Base-by-base conservation (phyloP, 2,888 invertebrate species). In the Hydraecia micacea region DNA sequence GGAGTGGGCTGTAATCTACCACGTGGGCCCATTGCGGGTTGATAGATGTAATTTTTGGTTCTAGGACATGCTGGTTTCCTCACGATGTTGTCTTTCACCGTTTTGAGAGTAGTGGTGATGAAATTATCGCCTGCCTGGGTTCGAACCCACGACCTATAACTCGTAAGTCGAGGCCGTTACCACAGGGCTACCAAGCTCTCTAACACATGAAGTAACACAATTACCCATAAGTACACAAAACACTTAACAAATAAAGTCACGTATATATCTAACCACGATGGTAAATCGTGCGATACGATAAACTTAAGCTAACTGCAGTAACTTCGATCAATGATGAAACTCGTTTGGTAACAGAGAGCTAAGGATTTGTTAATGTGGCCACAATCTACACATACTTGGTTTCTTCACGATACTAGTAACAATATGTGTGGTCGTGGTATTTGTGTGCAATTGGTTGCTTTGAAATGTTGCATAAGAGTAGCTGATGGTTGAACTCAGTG, bases 361-460 rank as follows among this genome's bases (percentile, higher is more conserved):
- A 46, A 75, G 80, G 36, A 82, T 82, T 70, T 73, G 73, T 76
- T 67, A 75, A 85, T 60, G 75, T 74, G 18, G 36, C 18, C 28
- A 77, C 70, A 73, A 69, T 63, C 62, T 75, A 63, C 71, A 72
- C 69, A n/a, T 68, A 39, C 3, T 63, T 71, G 46, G 73, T 85
- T 86, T 83, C 86, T 75, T 77, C 73, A 85, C 13, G 39, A 71
- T 65, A 13, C 2, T 63, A 36, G 73, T 62, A 81, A 75, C 86
- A 70, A 65, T 81, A 18, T 75, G 65, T 60, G 55, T n/a, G 58
- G 25, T 49, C 42, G 36, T 7, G 18, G 65, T 58, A 21, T 55
- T 66, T 75, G n/a, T 68, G 60, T 52, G 70, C 65, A 78, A 78
- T 36, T 65, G 42, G 39, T 62, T 18, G 73, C n/a, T 58, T 39